A percentile compares a stretch with the other conserved stretches of the same genome.
These are phyloP conservation scores for Cottoperca gobio DNA, from an alignment of 2,797 vertebrate species.

Conservation along the genomic window DNA sequence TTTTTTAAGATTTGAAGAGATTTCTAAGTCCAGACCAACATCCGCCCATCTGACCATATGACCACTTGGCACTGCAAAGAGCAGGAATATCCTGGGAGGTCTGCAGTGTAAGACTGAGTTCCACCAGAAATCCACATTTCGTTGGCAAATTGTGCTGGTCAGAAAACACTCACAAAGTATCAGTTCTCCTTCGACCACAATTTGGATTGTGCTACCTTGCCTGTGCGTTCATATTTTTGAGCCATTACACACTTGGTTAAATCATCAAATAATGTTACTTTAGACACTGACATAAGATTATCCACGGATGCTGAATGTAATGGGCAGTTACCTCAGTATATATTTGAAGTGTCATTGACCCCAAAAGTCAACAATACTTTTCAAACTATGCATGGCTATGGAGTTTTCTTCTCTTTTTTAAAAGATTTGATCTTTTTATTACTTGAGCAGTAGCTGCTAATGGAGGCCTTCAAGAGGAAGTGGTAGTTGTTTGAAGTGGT, in stretches of 20 bases:
- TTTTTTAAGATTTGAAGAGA: conserved; percentile 38
- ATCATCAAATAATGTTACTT: conserved; percentile 51
- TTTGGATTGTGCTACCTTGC: conserved; percentile 47
- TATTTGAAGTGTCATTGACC: conserved; percentile 43
- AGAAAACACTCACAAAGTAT: conserved; percentile 68
- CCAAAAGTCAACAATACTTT: conserved; percentile 53
- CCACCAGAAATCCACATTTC: conserved; percentile 60
- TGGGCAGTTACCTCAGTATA: conserved; percentile 39
- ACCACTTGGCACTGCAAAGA: conserved; percentile 36
- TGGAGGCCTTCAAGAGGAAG: conserved; percentile 76
- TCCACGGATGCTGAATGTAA: conserved; percentile 25
- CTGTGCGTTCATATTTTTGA: conserved; percentile 43
- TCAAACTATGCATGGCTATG: conserved; percentile 34
- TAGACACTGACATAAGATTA: conserved; percentile 43
- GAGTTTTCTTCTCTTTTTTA: conserved; percentile 42
- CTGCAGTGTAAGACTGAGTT: conserved; percentile 48
- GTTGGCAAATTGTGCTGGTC: conserved; percentile 62
- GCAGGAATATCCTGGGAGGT: conserved; percentile 67
- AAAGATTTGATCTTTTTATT: conserved; percentile 80
- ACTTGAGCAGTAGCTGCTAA: conserved; percentile 75
- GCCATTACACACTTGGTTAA: conserved; percentile 52
- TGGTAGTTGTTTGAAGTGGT: conserved; percentile 80
- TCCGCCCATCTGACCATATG: conserved; percentile 33
- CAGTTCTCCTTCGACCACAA: conserved; percentile 57
- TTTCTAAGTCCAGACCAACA: conserved; percentile 48